Percentiles rank a stretch among this genome's conserved stretches.
Evolutionary conservation across 2,113 vertebrate species (phyloP).

Genomic region (Otus sunia): DNA sequence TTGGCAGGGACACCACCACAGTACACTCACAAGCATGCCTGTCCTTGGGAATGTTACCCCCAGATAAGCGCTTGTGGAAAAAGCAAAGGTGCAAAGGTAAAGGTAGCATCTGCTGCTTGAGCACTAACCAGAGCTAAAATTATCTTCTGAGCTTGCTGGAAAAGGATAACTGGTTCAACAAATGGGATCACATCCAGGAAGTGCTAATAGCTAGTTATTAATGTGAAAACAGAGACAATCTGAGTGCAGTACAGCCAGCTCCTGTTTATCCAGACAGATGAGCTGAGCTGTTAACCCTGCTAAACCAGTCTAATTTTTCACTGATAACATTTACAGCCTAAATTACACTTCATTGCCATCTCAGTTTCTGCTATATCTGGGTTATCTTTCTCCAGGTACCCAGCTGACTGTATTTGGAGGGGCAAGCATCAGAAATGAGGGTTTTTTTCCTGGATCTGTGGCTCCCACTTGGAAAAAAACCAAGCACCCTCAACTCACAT

Average conservation of each 20-base stretch:
- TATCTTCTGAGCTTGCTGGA: background rate
- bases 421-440: background rate
- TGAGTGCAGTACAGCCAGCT: background rate
- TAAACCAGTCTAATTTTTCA: background rate
- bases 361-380: background rate
- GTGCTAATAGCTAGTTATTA: background rate
- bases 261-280: background rate
- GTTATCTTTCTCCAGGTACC: background rate
- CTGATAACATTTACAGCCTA: background rate
- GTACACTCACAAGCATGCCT: accelerated
- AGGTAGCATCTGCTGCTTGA: background rate
- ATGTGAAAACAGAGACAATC: background rate
- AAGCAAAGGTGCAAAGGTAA: background rate
- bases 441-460: background rate
- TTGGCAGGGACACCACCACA: background rate
- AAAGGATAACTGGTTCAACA: background rate
- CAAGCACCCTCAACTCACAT: background rate
- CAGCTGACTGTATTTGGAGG: background rate
- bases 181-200: background rate
- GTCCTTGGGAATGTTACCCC: background rate
- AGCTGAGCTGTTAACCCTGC: background rate
- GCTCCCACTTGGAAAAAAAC: background rate
- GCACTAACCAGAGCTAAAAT: background rate
- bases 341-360: background rate
- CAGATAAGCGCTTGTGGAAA: background rate